Base-by-base conservation (phyloP, 2,888 invertebrate species). In the Tortrix viridana region DNA sequence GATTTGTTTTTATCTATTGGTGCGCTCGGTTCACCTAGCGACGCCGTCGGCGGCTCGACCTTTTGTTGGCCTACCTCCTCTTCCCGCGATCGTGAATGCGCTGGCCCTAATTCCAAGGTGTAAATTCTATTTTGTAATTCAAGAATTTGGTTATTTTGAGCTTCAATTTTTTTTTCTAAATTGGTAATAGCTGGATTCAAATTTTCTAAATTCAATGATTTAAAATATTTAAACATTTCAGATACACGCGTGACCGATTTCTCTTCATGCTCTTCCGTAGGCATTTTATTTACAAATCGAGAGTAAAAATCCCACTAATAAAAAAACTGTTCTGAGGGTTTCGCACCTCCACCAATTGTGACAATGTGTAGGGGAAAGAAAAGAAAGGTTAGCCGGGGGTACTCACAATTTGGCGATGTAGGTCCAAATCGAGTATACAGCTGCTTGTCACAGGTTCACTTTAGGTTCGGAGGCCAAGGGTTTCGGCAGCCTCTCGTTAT, bases 261-360 rank as follows among this genome's bases (percentile, higher is more conserved):
- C 16, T 43, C 16, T 20, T 46, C 22, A 14, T 44, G 1, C 20
- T 18, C 18, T 5, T 46, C 22, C 7, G 46, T 2, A 38, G 16
- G 1, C 20, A 20, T 46, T 46, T 46, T 20, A 18, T 46, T n/a
- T 38, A 38, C 0, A 12, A 1, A 46, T 46, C 16, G 3, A 43
- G 12, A 16, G 6, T 18, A 16, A 9, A 0, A n/a, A 16, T 9
- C 19, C 0, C 20, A 46, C 6, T 6, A 9, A n/a, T 16, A 16
- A 4, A n/a, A 9, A 46, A 46, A 3, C 14, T 46, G 12, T 20
- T 20, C 20, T 3, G 12, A 7, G 19, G 20, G 12, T 19, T 46
- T 46, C 20, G 46, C 46, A 46, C 46, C 46, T 46, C 22, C 46
- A 46, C 46, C 46, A 46, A 46, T 46, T 46, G 46, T 46, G 20